Base-by-base conservation (phyloP, 2,113 vertebrate genomes). In the Ailuropoda melanoleuca region DNA sequence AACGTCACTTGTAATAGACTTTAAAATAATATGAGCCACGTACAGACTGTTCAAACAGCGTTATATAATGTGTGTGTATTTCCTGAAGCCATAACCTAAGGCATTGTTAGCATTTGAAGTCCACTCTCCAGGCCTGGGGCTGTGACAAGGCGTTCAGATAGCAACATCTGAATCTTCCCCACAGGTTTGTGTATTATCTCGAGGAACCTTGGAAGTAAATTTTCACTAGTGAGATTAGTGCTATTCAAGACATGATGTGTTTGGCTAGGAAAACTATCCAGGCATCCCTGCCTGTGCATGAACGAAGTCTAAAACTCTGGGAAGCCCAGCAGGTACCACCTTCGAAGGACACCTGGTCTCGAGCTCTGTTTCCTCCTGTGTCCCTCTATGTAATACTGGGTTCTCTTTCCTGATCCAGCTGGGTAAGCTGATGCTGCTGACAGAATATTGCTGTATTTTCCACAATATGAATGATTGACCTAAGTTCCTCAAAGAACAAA, bases 381-480 rank as follows among this genome's bases (percentile, higher is more conserved):
- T 81, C 43, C 23, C 19, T 75, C 12, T 39, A 60, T 90, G 89
- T 66, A 75, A 82, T 68, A 23, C 56, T 55, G 14, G 29, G 68
- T 82, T 95, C 19, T 68, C 19, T 82, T 95, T 82, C 31, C 24
- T 93, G 46, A 90, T 43, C n/a, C 81, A 93, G 62, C 24, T 62
- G 34, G n/a, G n/a, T 55, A 72, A 90, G 19, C 43, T 62, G 46
- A 77, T 56, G 37, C n/a, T 82, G 1, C 62, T 83, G 31, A 60
- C 10, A 62, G 58, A 87, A 90, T 64, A 10, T 70, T 86, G 31
- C 64, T n/a, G 10, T n/a, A n/a, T 80, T 96, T 88, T 86, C 1
- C 70, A 92, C 72, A 56, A 80, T 78, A 84, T 72, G 43, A 95
- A 83, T 83, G 93, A 88, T 88, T 82, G 34, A 50, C 29, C 15